Evolutionary conservation across 1,140 invertebrate genomes (phyloP).

Genomic region (Meteorus sp.): DNA sequence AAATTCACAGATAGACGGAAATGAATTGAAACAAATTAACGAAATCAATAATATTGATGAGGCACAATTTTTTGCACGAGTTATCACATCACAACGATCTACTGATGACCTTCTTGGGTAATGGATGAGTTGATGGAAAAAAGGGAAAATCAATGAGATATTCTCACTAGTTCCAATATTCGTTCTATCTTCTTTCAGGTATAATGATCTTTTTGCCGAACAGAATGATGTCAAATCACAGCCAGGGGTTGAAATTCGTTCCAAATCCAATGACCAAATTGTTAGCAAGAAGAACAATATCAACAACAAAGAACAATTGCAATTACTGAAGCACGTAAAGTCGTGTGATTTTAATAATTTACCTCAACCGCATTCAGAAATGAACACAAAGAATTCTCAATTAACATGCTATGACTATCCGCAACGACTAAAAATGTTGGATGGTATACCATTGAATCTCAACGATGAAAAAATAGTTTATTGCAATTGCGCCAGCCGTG

Average conservation of each 20-base stretch:
- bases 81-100: conserved; percentile 47
- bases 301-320: no score
- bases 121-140: no score
- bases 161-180: no score
- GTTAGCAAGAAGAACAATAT: background rate
- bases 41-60: conserved; percentile 43
- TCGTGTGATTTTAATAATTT: conserved; percentile 1
- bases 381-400: background rate
- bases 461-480: conserved; percentile 50
- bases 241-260: conserved; percentile 1
- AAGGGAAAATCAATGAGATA: no score
- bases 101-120: conserved; percentile 47
- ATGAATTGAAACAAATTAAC: conserved; percentile 1
- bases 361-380: background rate
- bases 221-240: conserved; percentile 59
- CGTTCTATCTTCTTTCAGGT: conserved; percentile 57
- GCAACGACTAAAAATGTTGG: conserved; percentile 36
- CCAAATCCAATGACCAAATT: conserved; percentile 12
- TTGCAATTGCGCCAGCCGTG: conserved; percentile 55
- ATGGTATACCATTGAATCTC: conserved; percentile 26
- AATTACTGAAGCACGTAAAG: background rate
- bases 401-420: background rate
- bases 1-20: conserved; percentile 22
- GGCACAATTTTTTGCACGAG: conserved; percentile 48
- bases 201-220: conserved; percentile 62